These are phyloP conservation scores for Poecilia latipinna DNA, from an alignment of 2,113 vertebrate genomes.

Conservation along the genomic window DNA sequence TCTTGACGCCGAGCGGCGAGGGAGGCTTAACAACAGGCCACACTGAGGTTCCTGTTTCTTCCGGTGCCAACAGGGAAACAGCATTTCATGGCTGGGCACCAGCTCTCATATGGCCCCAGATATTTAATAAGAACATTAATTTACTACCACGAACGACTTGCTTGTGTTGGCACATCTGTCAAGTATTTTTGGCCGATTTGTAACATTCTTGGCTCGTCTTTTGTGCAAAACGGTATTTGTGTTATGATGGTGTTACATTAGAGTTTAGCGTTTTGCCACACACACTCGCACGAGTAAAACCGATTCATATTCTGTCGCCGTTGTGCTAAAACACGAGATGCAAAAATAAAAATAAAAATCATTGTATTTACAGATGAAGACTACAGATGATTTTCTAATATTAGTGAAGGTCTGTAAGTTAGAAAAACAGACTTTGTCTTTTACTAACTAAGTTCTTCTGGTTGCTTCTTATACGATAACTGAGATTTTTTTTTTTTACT, in stretches of 20 bases:
- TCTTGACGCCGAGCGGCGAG: constrained; percentile 48
- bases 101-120: neutral
- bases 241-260: too few relatives aligned
- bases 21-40: constrained; percentile 70
- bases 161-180: neutral
- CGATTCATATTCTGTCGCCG: neutral
- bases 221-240: neutral
- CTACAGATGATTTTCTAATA: neutral
- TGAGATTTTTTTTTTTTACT: neutral
- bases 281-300: constrained; percentile 14
- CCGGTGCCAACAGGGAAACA: constrained; percentile 38
- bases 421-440: neutral
- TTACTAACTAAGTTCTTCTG: neutral
- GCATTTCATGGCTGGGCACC: constrained; percentile 28
- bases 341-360: neutral
- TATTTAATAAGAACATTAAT: neutral
- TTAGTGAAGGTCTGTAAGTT: neutral
- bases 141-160: neutral
- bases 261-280: neutral
- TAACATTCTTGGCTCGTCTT: neutral
- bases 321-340: neutral
- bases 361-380: neutral
- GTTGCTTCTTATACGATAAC: constrained; percentile 2
- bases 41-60: constrained; percentile 45
- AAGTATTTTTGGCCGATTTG: neutral